Evolutionary conservation across 2,888 invertebrate species (phyloP).

Genomic region (Cheilosia pagana): DNA sequence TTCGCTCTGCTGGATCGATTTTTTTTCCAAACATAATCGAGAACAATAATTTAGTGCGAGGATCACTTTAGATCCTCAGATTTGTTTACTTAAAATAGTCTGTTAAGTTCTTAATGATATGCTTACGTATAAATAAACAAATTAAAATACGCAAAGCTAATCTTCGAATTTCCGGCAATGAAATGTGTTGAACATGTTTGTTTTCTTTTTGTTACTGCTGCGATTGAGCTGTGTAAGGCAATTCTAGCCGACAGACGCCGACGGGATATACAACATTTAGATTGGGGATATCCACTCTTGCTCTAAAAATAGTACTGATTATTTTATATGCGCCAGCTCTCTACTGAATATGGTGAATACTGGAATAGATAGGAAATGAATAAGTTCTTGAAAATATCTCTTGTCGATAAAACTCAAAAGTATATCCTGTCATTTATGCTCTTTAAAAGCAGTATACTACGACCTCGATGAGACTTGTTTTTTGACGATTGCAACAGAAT

Average conservation of each 20-base stretch:
- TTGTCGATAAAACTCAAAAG: too few relatives aligned
- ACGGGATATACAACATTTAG: background rate
- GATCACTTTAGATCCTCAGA: background rate
- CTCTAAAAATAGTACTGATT: conserved; percentile 4
- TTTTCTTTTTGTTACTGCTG: background rate
- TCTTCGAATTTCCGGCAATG: background rate
- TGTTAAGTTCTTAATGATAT: background rate
- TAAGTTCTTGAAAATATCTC: too few relatives aligned
- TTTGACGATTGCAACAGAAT: too few relatives aligned
- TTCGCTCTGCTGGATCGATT: too few relatives aligned
- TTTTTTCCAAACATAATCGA: too few relatives aligned
- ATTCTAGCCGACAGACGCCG: background rate
- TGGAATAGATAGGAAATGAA: too few relatives aligned
- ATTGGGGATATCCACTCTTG: background rate
- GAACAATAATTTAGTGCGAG: background rate
- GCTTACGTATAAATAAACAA: conserved; percentile 2
- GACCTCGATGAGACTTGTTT: too few relatives aligned
- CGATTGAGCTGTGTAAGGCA: background rate
- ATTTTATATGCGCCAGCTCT: background rate
- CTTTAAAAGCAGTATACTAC: too few relatives aligned
- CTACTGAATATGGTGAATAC: too few relatives aligned
- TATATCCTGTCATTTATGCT: too few relatives aligned
- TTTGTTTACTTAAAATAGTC: background rate
- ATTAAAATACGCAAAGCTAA: background rate
- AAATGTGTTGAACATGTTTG: conserved; percentile 1